phyloP scores from a whole-genome alignment of 2,797 vertebrate species.

The Xyrichtys novacula region DNA sequence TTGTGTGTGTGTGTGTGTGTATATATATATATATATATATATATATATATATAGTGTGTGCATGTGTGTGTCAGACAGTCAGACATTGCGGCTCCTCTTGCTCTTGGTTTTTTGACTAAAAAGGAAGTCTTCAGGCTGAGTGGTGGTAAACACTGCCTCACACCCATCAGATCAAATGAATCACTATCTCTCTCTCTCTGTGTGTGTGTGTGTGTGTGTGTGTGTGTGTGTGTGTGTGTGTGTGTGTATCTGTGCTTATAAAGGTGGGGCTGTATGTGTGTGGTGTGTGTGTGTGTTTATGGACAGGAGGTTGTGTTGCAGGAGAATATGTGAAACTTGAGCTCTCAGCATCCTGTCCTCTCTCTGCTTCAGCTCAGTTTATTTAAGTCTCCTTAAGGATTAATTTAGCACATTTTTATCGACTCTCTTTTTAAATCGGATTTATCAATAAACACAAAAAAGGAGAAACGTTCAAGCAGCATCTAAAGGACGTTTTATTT shows the following conservation, averaged over 20 bases:
- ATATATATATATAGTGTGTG: constrained; percentile 20
- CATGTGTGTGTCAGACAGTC: constrained; percentile 55
- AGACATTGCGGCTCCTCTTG: constrained; percentile 70
- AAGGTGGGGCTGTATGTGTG: constrained; percentile 19
- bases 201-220: constrained; percentile 33
- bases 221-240: constrained; percentile 25
- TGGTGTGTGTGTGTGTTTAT: constrained; percentile 52
- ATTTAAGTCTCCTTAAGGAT: constrained; percentile 17
- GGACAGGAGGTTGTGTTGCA: constrained; percentile 73
- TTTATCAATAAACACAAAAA: neutral
- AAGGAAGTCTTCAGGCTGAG: constrained; percentile 81
- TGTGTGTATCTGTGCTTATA: constrained; percentile 57
- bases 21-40: no score
- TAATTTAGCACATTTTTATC: constrained; percentile 23
- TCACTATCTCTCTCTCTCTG: constrained; percentile 38
- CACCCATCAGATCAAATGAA: constrained; percentile 75
- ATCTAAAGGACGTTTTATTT: no score
- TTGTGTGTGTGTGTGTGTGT: constrained; percentile 10
- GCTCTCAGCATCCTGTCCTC: constrained; percentile 58
- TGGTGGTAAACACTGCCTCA: constrained; percentile 69
- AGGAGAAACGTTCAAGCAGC: neutral
- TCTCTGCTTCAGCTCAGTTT: constrained; percentile 16
- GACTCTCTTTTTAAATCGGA: neutral
- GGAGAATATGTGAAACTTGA: constrained; percentile 65
- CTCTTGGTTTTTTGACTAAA: constrained; percentile 71